Conservation (phyloP, 2,797 vertebrate species). For the Aplochiton taeniatus region DNA sequence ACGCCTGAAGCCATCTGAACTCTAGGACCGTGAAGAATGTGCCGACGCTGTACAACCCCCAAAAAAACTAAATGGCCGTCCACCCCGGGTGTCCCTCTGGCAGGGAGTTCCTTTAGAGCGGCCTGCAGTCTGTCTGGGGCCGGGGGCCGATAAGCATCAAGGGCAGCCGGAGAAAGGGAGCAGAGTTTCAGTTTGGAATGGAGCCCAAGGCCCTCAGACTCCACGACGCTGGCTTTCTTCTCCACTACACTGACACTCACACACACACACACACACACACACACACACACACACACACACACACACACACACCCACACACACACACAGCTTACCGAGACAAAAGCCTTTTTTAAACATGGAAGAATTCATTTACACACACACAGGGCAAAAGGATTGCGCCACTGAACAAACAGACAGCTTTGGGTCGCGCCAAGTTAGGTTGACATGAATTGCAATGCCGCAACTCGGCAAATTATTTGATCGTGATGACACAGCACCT, state of each 20-base stretch:
- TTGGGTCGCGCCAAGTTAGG: not conserved
- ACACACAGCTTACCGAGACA: not conserved
- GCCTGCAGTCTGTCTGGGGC: not conserved
- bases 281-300: not conserved
- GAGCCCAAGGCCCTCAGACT: slow-evolving; percentile 23
- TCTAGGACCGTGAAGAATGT: too few relatives aligned
- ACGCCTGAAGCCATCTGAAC: too few relatives aligned
- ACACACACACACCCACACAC: not conserved
- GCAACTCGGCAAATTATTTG: too few relatives aligned
- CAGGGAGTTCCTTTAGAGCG: too few relatives aligned
- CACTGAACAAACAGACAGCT: slow-evolving; percentile 14
- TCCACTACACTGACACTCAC: too few relatives aligned
- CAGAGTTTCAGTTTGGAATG: slow-evolving; percentile 12
- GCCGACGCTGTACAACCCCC: too few relatives aligned
- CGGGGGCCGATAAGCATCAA: not conserved
- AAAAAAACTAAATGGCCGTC: too few relatives aligned
- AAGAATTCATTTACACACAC: slow-evolving; percentile 8
- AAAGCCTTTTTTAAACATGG: not conserved
- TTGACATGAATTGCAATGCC: not conserved
- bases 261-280: not conserved
- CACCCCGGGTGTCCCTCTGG: too few relatives aligned
- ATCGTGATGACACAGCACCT: too few relatives aligned
- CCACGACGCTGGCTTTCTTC: slow-evolving; percentile 12
- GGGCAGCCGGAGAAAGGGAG: not conserved
- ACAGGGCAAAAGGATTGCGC: slow-evolving; percentile 1